phyloP scores from a whole-genome alignment of 2,797 vertebrate species.

The Ctenochaetus hawaiiensis region DNA sequence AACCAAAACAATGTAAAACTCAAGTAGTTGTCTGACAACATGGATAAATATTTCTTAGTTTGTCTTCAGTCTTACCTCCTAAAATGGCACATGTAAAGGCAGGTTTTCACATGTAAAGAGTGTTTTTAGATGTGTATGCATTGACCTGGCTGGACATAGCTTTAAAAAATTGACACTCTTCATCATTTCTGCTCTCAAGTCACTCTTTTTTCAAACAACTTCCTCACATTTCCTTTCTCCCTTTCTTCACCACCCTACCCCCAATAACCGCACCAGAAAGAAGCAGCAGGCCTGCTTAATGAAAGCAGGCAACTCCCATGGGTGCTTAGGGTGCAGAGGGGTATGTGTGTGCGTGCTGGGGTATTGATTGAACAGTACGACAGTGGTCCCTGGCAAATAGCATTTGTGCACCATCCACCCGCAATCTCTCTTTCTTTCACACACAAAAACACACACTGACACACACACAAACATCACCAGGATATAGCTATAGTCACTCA shows the following conservation, averaged over 20 bases:
- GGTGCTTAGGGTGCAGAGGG: conserved; percentile 50
- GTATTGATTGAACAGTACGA: conserved; percentile 71
- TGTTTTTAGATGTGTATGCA: not conserved
- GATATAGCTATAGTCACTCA: conserved; percentile 47
- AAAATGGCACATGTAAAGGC: not conserved
- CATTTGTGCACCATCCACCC: conserved; percentile 41
- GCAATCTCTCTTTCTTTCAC: conserved; percentile 42
- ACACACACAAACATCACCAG: conserved; percentile 52
- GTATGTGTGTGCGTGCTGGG: conserved; percentile 19
- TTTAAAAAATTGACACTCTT: conserved; percentile 26
- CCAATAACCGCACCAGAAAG: conserved; percentile 53
- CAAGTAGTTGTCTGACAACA: not conserved
- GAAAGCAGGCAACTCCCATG: conserved; percentile 66
- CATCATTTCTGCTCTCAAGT: conserved; percentile 9
- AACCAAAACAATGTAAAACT: not conserved
- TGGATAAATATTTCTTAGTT: not conserved
- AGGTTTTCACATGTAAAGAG: not conserved
- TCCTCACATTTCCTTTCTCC: conserved; percentile 39
- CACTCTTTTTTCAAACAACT: conserved; percentile 35
- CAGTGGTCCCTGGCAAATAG: conserved; percentile 64
- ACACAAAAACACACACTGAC: conserved; percentile 14
- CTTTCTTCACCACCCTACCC: conserved; percentile 19
- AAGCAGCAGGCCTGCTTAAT: conserved; percentile 69
- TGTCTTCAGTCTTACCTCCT: not conserved
- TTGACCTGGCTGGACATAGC: conserved; percentile 1